Evolutionary conservation across 2,797 vertebrate species (phyloP), one percentile per base, ranked within the genome.

Genomic region (Muraenolepis orangiensis): DNA sequence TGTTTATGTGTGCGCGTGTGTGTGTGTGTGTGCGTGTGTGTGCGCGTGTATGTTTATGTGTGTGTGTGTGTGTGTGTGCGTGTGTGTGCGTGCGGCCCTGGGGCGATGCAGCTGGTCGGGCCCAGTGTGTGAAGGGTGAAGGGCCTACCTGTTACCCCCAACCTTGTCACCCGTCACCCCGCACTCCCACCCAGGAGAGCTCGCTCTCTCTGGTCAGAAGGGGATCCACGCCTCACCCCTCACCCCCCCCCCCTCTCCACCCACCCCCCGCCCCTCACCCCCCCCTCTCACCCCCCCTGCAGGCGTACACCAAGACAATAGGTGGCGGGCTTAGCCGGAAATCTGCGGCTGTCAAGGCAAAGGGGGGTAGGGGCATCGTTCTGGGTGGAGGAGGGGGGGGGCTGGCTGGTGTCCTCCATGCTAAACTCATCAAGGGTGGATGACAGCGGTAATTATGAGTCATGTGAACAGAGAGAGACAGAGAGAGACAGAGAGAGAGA

Each of bases 91-190:
- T n/a, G n/a, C n/a, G 87, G 82, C 87, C 91, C 87, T 80, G 72
- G 83, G 88, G 91, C 88, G 74, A 70, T 87, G 84, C 89, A 91
- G 91, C 91, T 91, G 89, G 87, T 88, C 20, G 46, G 46, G 80
- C 85, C 77, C 80, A n/a, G n/a, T n/a, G n/a, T n/a, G n/a, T n/a
- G n/a, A n/a, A n/a, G n/a, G n/a, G 69, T 64, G 46, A 51, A 29
- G 82, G 81, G 76, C 34, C 32, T 34, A 34, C 18, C 46, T 20
- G 18, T 20, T 6, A 51, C 16, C 14, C 46, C n/a, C n/a, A n/a
- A n/a, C n/a, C n/a, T n/a, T 7, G 1, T 6, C 46, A 38, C 36
- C 11, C 36, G 12, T 1, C 32, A 1, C 74, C 20, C 64, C 30
- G 30, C 80, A 72, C 28, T 71, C 86, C 83, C 82, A 76, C 76